These are phyloP conservation scores for Okamejei kenojei DNA, from an alignment of 2,797 vertebrate species.

Conservation along the genomic window DNA sequence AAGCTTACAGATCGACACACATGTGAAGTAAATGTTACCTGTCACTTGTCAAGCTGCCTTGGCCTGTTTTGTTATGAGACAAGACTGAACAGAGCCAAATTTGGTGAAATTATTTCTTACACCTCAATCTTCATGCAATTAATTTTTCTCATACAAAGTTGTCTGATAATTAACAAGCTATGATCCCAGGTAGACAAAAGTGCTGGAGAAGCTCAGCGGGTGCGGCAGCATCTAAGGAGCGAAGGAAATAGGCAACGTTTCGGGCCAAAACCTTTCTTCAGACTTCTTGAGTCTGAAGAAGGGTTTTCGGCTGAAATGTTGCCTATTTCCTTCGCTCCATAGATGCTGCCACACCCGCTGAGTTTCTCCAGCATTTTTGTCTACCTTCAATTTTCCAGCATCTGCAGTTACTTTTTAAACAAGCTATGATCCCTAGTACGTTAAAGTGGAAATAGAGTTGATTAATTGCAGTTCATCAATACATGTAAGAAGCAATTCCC, in stretches of 20 bases:
- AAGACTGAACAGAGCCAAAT: neutral
- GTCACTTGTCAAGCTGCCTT: neutral
- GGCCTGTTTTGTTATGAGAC: neutral
- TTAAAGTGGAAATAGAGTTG: neutral
- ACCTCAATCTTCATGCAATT: neutral
- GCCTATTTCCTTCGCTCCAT: too few relatives aligned
- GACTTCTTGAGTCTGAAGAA: too few relatives aligned
- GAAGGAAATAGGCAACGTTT: too few relatives aligned
- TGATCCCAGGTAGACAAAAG: too few relatives aligned
- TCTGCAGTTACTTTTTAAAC: too few relatives aligned
- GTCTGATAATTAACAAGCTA: neutral
- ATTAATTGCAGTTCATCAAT: neutral
- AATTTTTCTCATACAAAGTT: neutral
- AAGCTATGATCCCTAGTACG: neutral
- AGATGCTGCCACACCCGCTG: too few relatives aligned
- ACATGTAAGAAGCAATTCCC: neutral
- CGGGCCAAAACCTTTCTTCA: too few relatives aligned
- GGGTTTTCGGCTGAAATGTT: too few relatives aligned
- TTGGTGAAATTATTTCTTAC: neutral
- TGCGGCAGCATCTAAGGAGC: too few relatives aligned
- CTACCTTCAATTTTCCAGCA: too few relatives aligned
- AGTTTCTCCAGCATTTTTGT: too few relatives aligned
- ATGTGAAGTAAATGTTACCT: neutral
- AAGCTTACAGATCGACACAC: neutral
- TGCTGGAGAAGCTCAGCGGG: too few relatives aligned